phyloP scores from a whole-genome alignment of 2,113 vertebrate species.

The Neolamprologus caudopunctatus region DNA sequence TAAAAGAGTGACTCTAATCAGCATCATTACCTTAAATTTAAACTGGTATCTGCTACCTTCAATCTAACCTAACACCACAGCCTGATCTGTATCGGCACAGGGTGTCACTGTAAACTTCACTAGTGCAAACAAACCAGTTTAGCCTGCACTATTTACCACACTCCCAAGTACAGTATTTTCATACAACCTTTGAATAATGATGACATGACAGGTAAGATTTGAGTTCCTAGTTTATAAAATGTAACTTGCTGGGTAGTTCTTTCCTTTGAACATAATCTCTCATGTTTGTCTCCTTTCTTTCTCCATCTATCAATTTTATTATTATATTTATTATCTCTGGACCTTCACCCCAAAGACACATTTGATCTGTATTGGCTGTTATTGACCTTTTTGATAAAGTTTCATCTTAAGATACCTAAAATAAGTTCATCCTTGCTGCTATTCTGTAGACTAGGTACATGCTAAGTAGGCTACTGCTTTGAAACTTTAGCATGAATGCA shows the following conservation, averaged over 20 bases:
- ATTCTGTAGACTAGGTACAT: not conserved
- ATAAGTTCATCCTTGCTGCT: not conserved
- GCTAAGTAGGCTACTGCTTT: not conserved
- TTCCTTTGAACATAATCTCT: not conserved
- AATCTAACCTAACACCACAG: not conserved
- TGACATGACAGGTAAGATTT: not conserved
- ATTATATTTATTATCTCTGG: not conserved
- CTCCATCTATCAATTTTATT: not conserved
- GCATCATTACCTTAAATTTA: not conserved
- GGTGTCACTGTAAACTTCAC: not conserved
- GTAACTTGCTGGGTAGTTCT: not conserved
- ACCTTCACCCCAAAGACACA: not conserved
- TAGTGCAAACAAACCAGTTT: fast-evolving
- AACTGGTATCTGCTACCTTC: not conserved
- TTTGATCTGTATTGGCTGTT: not conserved
- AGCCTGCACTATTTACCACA: not conserved
- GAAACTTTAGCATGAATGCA: not conserved
- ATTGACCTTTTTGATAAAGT: not conserved
- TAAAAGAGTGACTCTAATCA: not conserved
- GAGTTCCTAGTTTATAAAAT: not conserved
- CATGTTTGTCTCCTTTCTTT: not conserved
- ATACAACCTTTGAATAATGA: not conserved
- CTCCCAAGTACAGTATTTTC: not conserved
- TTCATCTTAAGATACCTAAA: not conserved
- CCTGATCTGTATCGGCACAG: not conserved